These are phyloP conservation scores for Acanthosepion lycidas DNA, from an alignment of 2,888 invertebrate species.

Conservation along the genomic window DNA sequence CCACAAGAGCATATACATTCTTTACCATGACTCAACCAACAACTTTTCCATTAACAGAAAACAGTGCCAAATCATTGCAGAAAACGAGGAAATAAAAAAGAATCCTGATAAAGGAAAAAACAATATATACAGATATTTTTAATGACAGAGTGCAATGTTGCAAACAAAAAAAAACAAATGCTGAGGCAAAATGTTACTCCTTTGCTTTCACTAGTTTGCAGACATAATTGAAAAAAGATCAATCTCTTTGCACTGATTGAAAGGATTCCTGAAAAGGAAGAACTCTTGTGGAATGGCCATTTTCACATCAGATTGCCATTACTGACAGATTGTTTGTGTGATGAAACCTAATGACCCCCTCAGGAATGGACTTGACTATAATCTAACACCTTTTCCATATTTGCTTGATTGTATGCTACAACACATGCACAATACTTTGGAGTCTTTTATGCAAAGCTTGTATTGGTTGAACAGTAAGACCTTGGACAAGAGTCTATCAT, in stretches of 20 bases:
- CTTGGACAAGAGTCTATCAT: not conserved
- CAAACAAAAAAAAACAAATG: too few species aligned
- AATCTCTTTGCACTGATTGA: slow-evolving; percentile 33
- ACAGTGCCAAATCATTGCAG: too few species aligned
- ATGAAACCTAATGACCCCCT: slow-evolving; percentile 16
- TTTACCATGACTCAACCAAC: not conserved
- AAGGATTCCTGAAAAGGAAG: not conserved
- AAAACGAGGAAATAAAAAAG: too few species aligned
- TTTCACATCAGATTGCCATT: slow-evolving; percentile 7
- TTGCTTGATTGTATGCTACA: not conserved
- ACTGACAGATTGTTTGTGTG: slow-evolving; percentile 33
- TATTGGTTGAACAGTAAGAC: not conserved
- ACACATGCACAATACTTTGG: not conserved
- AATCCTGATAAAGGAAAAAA: too few species aligned
- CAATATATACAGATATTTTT: too few species aligned
- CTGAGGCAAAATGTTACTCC: too few species aligned
- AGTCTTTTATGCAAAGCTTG: slow-evolving; percentile 22
- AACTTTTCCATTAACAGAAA: not conserved
- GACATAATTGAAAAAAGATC: not conserved
- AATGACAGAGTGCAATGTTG: too few species aligned
- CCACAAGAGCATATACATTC: not conserved
- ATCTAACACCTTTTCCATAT: slow-evolving; percentile 33
- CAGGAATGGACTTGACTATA: not conserved
- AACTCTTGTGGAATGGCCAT: slow-evolving; percentile 13
- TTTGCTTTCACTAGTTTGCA: too few species aligned